Conservation (phyloP, 35 echinoderm and acorn worm genomes). For the Amphiura filiformis region DNA sequence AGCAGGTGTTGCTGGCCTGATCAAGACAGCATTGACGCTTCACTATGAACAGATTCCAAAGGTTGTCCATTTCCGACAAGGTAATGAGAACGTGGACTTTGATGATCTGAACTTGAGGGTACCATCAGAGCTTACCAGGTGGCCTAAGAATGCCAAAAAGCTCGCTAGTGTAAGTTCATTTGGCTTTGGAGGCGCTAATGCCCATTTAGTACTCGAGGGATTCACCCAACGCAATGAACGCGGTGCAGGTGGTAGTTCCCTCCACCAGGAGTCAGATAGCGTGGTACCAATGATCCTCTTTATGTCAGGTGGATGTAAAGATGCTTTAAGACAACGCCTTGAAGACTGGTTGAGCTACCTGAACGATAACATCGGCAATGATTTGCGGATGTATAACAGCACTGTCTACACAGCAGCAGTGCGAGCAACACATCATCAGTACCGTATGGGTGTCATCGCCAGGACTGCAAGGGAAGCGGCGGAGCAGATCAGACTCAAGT, state of each 20-base stretch:
- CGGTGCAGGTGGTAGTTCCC: conserved; percentile 14
- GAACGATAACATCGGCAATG: conserved; percentile 68
- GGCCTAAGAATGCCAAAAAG: conserved; percentile 82
- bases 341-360: conserved; percentile 80
- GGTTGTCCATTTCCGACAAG: conserved; percentile 88
- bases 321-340: conserved; percentile 67
- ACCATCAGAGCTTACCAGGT: conserved; percentile 77
- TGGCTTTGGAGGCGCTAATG: conserved; percentile 96
- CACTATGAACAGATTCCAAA: conserved; percentile 85
- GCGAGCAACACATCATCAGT: conserved; percentile 64
- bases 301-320: conserved; percentile 79
- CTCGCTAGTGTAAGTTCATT: conserved; percentile 87
- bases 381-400: conserved; percentile 61
- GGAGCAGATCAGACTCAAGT: conserved; percentile 71
- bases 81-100: conserved; percentile 87
- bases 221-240: conserved; percentile 37
- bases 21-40: conserved; percentile 79
- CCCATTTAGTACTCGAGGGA: conserved; percentile 90
- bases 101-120: conserved; percentile 69
- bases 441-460: conserved; percentile 77
- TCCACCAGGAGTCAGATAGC: conserved; percentile 43
- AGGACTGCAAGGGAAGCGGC: conserved; percentile 72
- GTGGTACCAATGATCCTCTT: conserved; percentile 69
- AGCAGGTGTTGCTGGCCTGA: conserved; percentile 78
- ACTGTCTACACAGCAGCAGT: conserved; percentile 79